Conservation (phyloP, 2,797 vertebrate genomes). For the Emydoidea blandingii region DNA sequence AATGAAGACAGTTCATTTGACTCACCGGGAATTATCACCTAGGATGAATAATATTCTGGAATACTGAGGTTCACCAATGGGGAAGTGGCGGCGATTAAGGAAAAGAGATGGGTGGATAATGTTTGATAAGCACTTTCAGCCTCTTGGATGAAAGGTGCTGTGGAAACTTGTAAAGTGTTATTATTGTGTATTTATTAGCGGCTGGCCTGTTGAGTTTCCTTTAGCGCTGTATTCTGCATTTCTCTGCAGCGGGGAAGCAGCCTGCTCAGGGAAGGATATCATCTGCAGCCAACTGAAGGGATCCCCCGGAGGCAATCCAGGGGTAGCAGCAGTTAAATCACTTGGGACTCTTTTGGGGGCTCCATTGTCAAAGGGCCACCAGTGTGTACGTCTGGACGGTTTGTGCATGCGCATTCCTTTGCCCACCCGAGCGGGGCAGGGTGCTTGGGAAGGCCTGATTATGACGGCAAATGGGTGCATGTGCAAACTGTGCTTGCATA, state of each 20-base stretch:
- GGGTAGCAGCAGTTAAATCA: neutral
- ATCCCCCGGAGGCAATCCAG: neutral
- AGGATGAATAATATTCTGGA: neutral
- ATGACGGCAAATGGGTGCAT: neutral
- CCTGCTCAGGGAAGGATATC: neutral
- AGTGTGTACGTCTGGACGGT: neutral
- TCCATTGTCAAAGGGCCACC: neutral
- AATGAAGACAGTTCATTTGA: neutral
- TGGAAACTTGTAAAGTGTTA: neutral
- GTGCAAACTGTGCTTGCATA: neutral
- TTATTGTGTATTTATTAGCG: neutral
- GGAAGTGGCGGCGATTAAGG: neutral
- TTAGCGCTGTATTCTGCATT: neutral
- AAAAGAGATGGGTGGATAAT: neutral
- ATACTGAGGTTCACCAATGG: neutral
- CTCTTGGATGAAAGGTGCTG: neutral
- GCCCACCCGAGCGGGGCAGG: neutral
- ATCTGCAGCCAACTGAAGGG: neutral
- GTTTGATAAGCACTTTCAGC: neutral
- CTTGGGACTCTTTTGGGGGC: neutral
- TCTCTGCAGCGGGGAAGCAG: constrained; percentile 8
- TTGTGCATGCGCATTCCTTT: neutral
- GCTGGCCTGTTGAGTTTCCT: neutral
- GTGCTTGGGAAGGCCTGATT: fast-evolving
- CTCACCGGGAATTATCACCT: neutral